A percentile compares a stretch with the other conserved stretches of the same genome.
phyloP scores from a whole-genome alignment of 2,797 vertebrate genomes.

The Melanotaenia boesemani region DNA sequence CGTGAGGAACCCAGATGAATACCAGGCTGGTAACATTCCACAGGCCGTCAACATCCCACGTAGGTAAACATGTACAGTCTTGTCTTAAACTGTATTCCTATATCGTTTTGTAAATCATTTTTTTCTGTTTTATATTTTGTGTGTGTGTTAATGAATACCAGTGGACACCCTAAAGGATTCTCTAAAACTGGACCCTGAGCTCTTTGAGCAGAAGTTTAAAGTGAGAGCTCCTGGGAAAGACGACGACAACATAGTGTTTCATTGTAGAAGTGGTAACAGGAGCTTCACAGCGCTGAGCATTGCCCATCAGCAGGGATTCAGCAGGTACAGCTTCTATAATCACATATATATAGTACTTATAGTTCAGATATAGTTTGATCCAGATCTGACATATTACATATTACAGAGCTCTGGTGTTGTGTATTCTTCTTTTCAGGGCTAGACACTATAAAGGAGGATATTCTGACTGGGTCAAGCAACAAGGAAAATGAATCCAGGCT shows the following conservation, averaged over 20 bases:
- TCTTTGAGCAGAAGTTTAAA: conserved; percentile 72
- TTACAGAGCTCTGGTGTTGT: conserved; percentile 3
- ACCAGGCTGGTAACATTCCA: conserved; percentile 75
- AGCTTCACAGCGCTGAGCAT: conserved; percentile 74
- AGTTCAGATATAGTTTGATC: not conserved
- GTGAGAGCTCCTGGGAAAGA: conserved; percentile 69
- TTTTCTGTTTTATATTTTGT: not conserved
- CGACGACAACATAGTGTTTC: conserved; percentile 77
- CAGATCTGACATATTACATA: conserved; percentile 1
- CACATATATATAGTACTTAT: not conserved
- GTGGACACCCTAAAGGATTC: conserved; percentile 77
- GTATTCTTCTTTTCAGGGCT: conserved; percentile 57
- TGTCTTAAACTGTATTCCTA: not conserved
- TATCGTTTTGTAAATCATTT: not conserved
- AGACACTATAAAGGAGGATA: conserved; percentile 82
- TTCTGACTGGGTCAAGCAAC: conserved; percentile 73
- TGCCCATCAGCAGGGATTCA: conserved; percentile 73
- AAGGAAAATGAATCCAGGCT: conserved; percentile 49
- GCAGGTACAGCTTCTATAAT: conserved; percentile 51
- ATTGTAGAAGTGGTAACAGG: conserved; percentile 76
- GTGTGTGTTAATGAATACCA: conserved; percentile 34
- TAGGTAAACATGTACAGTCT: conserved; percentile 39
- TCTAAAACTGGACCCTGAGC: conserved; percentile 70
- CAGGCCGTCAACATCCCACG: conserved; percentile 79
- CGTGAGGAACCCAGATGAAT: conserved; percentile 80